These are phyloP conservation scores for Mystacornis crossleyi DNA, from an alignment of 2,113 vertebrate species.

Conservation along the genomic window DNA sequence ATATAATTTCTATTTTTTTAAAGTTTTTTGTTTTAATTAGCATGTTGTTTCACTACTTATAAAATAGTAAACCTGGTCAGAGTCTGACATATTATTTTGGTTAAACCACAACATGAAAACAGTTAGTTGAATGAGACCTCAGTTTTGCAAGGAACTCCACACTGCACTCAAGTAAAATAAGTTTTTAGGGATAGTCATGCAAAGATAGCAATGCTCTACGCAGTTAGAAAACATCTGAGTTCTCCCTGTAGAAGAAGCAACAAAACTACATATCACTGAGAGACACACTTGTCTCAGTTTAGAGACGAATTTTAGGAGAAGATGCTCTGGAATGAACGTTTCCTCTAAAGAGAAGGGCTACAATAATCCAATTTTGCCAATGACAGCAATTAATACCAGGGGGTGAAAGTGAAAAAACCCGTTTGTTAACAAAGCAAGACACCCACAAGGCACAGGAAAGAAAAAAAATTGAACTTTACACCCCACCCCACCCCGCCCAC, in stretches of 20 bases:
- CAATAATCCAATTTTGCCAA: neutral
- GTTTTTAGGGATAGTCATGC: neutral
- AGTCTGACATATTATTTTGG: neutral
- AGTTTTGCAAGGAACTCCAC: neutral
- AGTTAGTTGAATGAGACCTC: neutral
- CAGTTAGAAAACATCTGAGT: neutral
- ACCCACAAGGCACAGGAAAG: neutral
- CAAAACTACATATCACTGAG: neutral
- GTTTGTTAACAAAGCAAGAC: neutral
- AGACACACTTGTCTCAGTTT: neutral
- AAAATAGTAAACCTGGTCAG: neutral
- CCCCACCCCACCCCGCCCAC: rapidly evolving
- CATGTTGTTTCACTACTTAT: neutral
- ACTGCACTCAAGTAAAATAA: neutral
- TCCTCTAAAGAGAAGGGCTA: neutral
- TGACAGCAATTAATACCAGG: neutral
- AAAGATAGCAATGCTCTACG: neutral
- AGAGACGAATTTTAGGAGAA: neutral
- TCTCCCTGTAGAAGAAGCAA: neutral
- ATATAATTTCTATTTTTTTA: neutral
- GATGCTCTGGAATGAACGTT: rapidly evolving
- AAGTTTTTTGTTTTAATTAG: neutral
- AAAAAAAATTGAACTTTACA: neutral
- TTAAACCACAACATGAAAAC: neutral
- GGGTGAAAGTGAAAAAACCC: neutral